Conservation (phyloP, 1,140 invertebrate species). For the Drosophila paulistorum region DNA sequence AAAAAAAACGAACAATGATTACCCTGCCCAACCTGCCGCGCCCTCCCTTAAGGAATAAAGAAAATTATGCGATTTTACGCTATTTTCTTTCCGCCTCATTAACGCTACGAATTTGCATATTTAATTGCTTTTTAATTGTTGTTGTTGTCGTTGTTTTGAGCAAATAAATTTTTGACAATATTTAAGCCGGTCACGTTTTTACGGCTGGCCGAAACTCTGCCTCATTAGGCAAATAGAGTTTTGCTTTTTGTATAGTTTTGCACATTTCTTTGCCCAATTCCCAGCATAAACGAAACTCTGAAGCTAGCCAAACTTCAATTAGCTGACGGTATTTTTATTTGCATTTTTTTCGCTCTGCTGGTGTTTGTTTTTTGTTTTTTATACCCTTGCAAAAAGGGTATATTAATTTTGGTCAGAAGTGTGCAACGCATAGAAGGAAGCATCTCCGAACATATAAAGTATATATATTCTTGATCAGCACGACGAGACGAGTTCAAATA, state of each 20-base stretch:
- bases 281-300: neutral
- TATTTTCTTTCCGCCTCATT: slow-evolving; percentile 44
- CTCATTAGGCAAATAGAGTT: slow-evolving; percentile 72
- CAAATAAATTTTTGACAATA: slow-evolving; percentile 53
- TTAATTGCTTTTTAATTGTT: slow-evolving; percentile 76
- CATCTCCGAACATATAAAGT: too few relatives aligned
- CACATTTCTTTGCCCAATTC: slow-evolving; percentile 32
- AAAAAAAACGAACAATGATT: slow-evolving; percentile 6
- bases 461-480: too few relatives aligned
- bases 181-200: slow-evolving; percentile 59
- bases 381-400: too few relatives aligned
- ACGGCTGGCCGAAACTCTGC: slow-evolving; percentile 32
- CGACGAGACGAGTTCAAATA: too few relatives aligned
- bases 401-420: too few relatives aligned
- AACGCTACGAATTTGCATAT: slow-evolving; percentile 49
- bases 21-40: too few relatives aligned
- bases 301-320: slow-evolving; percentile 58
- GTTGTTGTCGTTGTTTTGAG: slow-evolving; percentile 42
- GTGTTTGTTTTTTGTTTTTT: slow-evolving; percentile 6
- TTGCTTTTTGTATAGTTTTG: slow-evolving; percentile 56
- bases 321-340: slow-evolving; percentile 54
- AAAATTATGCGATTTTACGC: slow-evolving; percentile 1
- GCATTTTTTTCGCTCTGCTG: slow-evolving; percentile 33
- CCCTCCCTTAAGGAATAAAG: neutral
- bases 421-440: too few relatives aligned